These are phyloP conservation scores for Pseudomyrmex sp. DNA, from an alignment of 1,140 invertebrate species.

Conservation along the genomic window DNA sequence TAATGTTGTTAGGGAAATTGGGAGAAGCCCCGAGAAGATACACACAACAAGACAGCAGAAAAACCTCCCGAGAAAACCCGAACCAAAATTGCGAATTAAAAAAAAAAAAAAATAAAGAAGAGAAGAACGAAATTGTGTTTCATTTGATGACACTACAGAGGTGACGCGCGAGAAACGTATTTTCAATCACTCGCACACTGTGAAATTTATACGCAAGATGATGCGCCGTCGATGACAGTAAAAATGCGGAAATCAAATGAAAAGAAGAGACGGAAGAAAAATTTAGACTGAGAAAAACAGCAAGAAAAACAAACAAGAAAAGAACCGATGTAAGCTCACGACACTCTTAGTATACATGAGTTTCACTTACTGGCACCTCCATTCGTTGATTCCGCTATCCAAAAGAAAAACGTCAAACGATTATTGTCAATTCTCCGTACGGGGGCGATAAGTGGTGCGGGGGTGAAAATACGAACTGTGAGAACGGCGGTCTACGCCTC, in stretches of 20 bases:
- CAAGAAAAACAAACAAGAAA: slow-evolving; percentile 34
- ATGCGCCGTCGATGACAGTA: no score
- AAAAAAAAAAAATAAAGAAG: slow-evolving; percentile 11
- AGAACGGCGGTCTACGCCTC: slow-evolving; percentile 21
- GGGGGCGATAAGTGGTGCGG: slow-evolving; percentile 52
- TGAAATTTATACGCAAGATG: not conserved
- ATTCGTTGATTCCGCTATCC: slow-evolving; percentile 92
- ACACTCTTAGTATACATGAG: slow-evolving; percentile 80
- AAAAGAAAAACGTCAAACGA: slow-evolving; percentile 76
- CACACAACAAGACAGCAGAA: slow-evolving; percentile 24
- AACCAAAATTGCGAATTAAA: not conserved
- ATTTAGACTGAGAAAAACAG: not conserved
- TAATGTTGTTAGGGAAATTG: slow-evolving; percentile 2
- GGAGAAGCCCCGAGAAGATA: not conserved
- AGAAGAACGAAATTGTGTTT: slow-evolving; percentile 8
- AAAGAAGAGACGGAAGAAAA: not conserved
- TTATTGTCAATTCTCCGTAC: slow-evolving; percentile 76
- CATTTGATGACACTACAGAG: slow-evolving; percentile 7
- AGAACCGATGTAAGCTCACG: slow-evolving; percentile 68
- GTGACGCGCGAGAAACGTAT: slow-evolving; percentile 1
- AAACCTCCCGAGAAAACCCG: slow-evolving; percentile 37
- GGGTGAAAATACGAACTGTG: slow-evolving; percentile 77
- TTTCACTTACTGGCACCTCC: slow-evolving; percentile 94
- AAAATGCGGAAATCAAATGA: not conserved
- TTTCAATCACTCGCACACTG: slow-evolving; percentile 18